phyloP scores from a whole-genome alignment of 92 coral and sea anemone genomes.

The Porites rus region DNA sequence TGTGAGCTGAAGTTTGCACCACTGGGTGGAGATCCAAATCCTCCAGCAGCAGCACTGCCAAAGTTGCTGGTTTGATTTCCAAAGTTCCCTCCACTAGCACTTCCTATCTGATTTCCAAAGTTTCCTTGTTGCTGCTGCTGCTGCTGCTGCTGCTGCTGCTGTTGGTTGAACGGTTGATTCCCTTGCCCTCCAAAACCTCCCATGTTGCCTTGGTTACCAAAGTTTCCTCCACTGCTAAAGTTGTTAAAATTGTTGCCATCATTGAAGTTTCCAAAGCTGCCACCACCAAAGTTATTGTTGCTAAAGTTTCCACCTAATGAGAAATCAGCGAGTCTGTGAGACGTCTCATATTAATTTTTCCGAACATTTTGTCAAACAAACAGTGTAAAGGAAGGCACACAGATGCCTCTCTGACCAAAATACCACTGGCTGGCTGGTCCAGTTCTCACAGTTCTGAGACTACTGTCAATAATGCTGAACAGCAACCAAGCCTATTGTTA shows the following conservation, averaged over 20 bases:
- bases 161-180: constrained; percentile 41
- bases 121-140: constrained; percentile 53
- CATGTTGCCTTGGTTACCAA: constrained; percentile 70
- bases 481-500: no score
- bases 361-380: no score
- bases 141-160: constrained; percentile 39
- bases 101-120: constrained; percentile 65
- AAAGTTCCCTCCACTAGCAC: constrained; percentile 66
- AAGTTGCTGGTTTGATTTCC: constrained; percentile 61
- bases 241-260: constrained; percentile 66
- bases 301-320: constrained; percentile 65
- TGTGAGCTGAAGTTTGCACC: constrained; percentile 36
- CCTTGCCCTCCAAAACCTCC: constrained; percentile 78
- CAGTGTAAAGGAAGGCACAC: no score
- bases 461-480: no score
- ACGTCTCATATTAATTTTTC: neutral
- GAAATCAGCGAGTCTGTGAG: neutral
- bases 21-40: constrained; percentile 5
- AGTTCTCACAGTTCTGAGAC: no score
- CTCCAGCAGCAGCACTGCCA: constrained; percentile 7
- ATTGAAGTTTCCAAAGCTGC: constrained; percentile 53
- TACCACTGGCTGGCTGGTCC: no score
- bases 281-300: constrained; percentile 55
- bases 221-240: constrained; percentile 63
- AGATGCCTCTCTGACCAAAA: no score